These are phyloP conservation scores for Galemys pyrenaicus DNA, from an alignment of 2,113 vertebrate genomes.

Conservation along the genomic window DNA sequence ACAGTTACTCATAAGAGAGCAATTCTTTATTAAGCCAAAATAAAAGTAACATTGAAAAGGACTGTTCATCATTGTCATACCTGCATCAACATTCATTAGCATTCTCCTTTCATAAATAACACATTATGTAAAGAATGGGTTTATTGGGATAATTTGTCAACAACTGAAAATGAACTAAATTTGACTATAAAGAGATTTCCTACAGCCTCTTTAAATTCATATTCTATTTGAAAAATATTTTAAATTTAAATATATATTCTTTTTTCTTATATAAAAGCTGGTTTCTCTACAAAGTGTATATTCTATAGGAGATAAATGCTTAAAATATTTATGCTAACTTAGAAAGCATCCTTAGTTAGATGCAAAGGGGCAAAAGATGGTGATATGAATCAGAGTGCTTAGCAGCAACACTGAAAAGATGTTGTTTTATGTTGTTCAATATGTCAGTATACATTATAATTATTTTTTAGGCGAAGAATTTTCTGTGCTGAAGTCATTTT, in stretches of 20 bases:
- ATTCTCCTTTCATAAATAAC: background rate
- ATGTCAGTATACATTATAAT: slow-evolving; percentile 64
- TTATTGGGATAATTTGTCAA: slow-evolving; percentile 16
- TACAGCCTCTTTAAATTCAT: slow-evolving; percentile 20
- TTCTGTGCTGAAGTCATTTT: slow-evolving; percentile 77
- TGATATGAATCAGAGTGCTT: background rate
- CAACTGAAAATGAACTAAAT: slow-evolving; percentile 32
- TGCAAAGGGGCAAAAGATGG: slow-evolving; percentile 5
- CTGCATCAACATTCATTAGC: background rate
- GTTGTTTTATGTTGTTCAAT: slow-evolving; percentile 73
- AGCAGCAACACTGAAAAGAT: slow-evolving; percentile 55
- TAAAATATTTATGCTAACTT: slow-evolving; percentile 62
- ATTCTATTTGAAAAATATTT: slow-evolving; percentile 15
- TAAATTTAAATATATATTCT: background rate
- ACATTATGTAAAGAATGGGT: background rate
- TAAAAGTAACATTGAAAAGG: slow-evolving; percentile 37
- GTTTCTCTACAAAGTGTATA: slow-evolving; percentile 61
- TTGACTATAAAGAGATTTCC: background rate
- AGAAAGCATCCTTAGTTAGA: background rate
- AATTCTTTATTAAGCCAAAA: background rate
- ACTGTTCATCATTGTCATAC: background rate
- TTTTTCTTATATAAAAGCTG: slow-evolving; percentile 8
- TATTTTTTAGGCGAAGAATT: slow-evolving; percentile 82
- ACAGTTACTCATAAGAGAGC: background rate
- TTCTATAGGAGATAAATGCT: slow-evolving; percentile 34